phyloP scores from a whole-genome alignment of 2,797 vertebrate species.

The Australoheros facetus region DNA sequence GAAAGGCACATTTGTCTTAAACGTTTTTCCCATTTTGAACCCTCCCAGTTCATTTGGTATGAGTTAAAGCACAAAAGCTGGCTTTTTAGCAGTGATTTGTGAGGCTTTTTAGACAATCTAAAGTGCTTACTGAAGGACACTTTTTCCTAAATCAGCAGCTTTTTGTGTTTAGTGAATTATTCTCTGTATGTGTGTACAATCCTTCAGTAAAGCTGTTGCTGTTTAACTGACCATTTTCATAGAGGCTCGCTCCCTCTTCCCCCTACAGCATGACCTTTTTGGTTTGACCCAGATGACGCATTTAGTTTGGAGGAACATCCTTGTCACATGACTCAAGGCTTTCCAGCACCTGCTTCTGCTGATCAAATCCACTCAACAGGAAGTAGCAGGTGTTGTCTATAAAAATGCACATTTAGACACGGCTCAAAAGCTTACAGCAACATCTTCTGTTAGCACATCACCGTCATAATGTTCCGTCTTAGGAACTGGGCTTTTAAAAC shows the following conservation, averaged over 20 bases:
- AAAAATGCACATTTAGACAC: conserved; percentile 79
- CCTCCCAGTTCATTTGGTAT: conserved; percentile 48
- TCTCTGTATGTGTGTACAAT: conserved; percentile 41
- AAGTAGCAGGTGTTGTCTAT: conserved; percentile 81
- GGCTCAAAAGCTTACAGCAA: conserved; percentile 57
- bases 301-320: conserved; percentile 81
- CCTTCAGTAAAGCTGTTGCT: conserved; percentile 62
- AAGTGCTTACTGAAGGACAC: conserved; percentile 70
- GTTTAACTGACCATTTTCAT: conserved; percentile 62
- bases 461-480: conserved; percentile 53
- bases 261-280: conserved; percentile 77
- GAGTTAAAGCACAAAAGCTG: conserved; percentile 48
- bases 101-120: conserved; percentile 53
- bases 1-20: conserved; percentile 76
- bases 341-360: conserved; percentile 80
- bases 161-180: conserved; percentile 46
- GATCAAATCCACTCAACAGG: conserved; percentile 82
- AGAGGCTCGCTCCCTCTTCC: conserved; percentile 50
- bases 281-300: conserved; percentile 80
- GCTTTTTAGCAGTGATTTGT: conserved; percentile 38
- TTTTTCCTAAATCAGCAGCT: conserved; percentile 67
- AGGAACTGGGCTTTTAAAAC: conserved; percentile 51
- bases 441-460: conserved; percentile 57
- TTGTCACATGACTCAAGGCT: conserved; percentile 76
- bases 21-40: conserved; percentile 21